Evolutionary conservation across 2,888 invertebrate species (phyloP).

Genomic region (Yponomeuta evonymella): DNA sequence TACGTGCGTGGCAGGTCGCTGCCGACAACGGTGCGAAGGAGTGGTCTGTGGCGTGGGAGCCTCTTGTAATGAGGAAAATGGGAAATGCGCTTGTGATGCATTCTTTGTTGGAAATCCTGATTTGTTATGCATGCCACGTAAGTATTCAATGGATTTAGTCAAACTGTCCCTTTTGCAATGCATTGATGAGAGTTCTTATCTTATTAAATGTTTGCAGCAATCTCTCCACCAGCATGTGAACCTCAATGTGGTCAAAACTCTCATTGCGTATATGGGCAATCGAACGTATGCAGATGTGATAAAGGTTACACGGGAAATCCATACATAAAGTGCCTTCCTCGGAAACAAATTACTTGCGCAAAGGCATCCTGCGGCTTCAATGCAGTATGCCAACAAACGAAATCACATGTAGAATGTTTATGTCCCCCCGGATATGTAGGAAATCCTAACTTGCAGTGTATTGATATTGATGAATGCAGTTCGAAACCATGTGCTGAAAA

Average conservation of each 20-base stretch:
- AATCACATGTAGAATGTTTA: constrained; percentile 85
- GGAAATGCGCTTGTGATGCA: constrained; percentile 90
- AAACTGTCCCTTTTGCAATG: not conserved
- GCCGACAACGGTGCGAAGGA: constrained; percentile 91
- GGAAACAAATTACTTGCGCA: constrained; percentile 82
- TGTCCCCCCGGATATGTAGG: constrained; percentile 90
- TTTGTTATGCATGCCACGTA: constrained; percentile 93
- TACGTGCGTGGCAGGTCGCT: constrained; percentile 90
- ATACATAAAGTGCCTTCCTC: constrained; percentile 85
- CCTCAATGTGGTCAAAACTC: constrained; percentile 89
- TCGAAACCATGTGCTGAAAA: constrained; percentile 88
- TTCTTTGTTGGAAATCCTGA: constrained; percentile 94
- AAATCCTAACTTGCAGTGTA: constrained; percentile 90
- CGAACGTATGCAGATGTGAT: constrained; percentile 88
- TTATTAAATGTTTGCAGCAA: constrained; percentile 72
- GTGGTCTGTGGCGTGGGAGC: constrained; percentile 93
- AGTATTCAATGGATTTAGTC: constrained; percentile 54
- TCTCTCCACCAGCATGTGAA: constrained; percentile 84
- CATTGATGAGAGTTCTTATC: not conserved
- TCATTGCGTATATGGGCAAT: constrained; percentile 89
- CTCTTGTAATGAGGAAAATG: constrained; percentile 85
- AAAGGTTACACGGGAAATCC: constrained; percentile 91
- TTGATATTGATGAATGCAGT: constrained; percentile 89
- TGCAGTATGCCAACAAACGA: constrained; percentile 86
- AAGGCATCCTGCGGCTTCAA: constrained; percentile 84